Conservation (phyloP, 2,797 vertebrate species). For the Silurus lanzhouensis region DNA sequence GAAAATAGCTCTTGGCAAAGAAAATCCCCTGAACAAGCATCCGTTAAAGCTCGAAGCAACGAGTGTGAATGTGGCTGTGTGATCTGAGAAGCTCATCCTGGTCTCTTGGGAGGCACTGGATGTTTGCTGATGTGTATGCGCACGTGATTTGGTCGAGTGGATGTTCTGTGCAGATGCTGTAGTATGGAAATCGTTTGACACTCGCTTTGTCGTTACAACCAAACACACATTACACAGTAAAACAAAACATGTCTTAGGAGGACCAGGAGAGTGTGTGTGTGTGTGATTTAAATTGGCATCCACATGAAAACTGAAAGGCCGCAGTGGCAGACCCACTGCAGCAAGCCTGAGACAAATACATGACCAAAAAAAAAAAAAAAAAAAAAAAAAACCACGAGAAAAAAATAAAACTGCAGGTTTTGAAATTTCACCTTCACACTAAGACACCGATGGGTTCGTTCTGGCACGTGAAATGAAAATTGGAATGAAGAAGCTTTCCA, state of each 20-base stretch:
- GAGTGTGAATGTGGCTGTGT: conserved; percentile 43
- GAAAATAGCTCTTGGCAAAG: conserved; percentile 58
- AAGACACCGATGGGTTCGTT: background rate
- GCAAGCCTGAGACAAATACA: conserved; percentile 39
- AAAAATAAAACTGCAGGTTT: background rate
- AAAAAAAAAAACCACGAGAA: background rate
- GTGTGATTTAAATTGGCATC: conserved; percentile 55
- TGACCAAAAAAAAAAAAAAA: background rate
- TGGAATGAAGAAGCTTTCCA: background rate
- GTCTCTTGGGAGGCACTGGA: conserved; percentile 15
- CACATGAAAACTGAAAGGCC: background rate
- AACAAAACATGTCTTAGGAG: background rate
- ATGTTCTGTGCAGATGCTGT: background rate
- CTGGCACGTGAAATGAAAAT: background rate
- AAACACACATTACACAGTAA: background rate
- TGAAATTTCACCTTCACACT: background rate
- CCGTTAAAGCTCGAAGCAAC: conserved; percentile 46
- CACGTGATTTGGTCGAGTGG: background rate
- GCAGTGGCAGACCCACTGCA: background rate
- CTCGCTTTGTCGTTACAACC: background rate
- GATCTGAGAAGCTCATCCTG: conserved; percentile 30
- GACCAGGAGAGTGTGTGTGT: background rate
- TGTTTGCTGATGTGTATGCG: background rate
- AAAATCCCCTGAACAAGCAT: conserved; percentile 61
- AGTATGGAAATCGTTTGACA: too few species aligned